These are phyloP conservation scores for Benitochromis conjunctus DNA, from an alignment of 2,113 vertebrate genomes.

Conservation along the genomic window DNA sequence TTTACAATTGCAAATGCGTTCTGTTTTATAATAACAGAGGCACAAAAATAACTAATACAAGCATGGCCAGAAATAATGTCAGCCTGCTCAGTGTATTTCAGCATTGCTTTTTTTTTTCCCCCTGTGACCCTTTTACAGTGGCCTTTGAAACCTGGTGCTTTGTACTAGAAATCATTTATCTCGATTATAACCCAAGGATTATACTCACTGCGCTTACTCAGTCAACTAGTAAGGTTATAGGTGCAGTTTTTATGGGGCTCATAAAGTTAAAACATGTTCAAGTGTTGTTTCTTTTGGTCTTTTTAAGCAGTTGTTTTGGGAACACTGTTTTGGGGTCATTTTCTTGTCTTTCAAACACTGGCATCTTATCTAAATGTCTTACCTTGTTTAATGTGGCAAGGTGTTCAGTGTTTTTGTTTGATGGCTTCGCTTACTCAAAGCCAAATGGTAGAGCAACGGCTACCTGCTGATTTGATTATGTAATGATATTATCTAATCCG, in stretches of 20 bases:
- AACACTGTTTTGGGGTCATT: neutral
- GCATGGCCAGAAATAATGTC: neutral
- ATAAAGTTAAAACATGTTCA: neutral
- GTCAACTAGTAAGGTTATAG: neutral
- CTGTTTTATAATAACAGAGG: neutral
- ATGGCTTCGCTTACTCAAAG: neutral
- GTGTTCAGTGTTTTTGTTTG: neutral
- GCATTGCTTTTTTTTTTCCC: fast-evolving
- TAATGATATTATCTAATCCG: neutral
- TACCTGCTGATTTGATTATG: neutral
- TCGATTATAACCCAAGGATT: neutral
- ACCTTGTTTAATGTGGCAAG: neutral
- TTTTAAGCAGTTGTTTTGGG: neutral
- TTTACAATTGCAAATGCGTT: neutral
- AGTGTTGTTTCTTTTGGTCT: neutral
- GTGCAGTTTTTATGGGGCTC: neutral
- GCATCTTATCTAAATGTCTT: neutral
- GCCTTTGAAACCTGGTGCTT: neutral
- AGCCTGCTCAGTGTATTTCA: neutral
- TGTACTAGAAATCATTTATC: neutral
- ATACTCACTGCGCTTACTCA: too few relatives aligned
- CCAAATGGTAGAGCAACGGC: neutral
- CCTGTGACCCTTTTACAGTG: neutral
- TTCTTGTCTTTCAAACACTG: neutral
- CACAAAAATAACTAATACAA: neutral